phyloP scores from a whole-genome alignment of 2,888 invertebrate genomes.

The Drosophila mulleri region DNA sequence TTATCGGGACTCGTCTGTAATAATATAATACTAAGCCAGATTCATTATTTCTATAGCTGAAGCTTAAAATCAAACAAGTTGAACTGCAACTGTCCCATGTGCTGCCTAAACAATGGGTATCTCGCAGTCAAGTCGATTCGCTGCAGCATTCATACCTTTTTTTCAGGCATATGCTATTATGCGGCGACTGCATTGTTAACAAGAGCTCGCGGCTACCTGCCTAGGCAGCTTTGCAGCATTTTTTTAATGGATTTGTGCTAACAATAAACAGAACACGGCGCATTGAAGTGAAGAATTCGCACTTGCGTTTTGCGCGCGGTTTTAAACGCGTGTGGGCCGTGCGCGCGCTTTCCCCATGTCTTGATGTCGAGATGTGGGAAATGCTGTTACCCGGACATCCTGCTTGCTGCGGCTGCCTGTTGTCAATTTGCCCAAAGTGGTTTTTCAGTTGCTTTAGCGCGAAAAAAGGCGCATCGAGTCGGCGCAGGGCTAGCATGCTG shows the following conservation, averaged over 20 bases:
- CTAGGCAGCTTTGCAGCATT: constrained; percentile 66
- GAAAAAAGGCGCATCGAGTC: constrained; percentile 71
- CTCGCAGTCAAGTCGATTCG: not conserved
- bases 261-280: constrained; percentile 56
- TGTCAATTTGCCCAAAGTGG: constrained; percentile 84
- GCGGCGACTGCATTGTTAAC: constrained; percentile 72
- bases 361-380: constrained; percentile 47
- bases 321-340: constrained; percentile 63
- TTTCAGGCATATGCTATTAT: constrained; percentile 61
- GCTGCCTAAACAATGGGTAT: constrained; percentile 5
- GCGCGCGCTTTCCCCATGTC: constrained; percentile 34
- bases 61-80: no score
- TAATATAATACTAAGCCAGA: no score
- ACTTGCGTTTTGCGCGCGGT: constrained; percentile 69
- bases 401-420: constrained; percentile 46
- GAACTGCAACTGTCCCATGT: not conserved
- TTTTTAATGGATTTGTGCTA: constrained; percentile 77
- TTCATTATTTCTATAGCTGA: no score
- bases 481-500: constrained; percentile 17
- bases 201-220: constrained; percentile 61
- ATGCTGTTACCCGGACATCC: constrained; percentile 72
- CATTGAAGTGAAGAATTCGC: constrained; percentile 83
- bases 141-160: constrained; percentile 35
- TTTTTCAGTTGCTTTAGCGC: constrained; percentile 84
- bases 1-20: no score